Base-by-base conservation (phyloP, 2,888 invertebrate species). In the Diarsia dahlii region DNA sequence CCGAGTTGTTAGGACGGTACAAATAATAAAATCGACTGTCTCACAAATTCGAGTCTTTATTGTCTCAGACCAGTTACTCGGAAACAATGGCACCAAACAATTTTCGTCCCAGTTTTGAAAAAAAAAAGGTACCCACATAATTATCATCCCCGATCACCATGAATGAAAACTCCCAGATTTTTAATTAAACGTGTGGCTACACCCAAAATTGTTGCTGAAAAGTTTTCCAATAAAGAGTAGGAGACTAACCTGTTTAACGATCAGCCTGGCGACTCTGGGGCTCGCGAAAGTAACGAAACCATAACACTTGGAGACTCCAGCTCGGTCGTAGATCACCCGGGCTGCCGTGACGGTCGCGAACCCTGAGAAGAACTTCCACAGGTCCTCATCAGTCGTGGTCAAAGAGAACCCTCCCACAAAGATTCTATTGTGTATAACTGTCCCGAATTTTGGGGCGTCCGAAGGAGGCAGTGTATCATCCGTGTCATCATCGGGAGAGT, bases 321-420 rank as follows among this genome's bases (percentile, higher is more conserved):
- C 99, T 89, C 99, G 97, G 94, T 99, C 99, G 89, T 98, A 98
- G 85, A 99, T 99, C 87, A 99, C 99, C 96, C 99, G 99, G 71
- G 99, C 99, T 66, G 99, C 98, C 87, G 98, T 99, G 56, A 99
- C 98, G 71, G 98, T 98, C 71, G 99, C 99, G 90, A 98, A 98
- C 69, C 98, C 97, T 81, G 99, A 98, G 95, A 99, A 99, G 85
- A 99, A 98, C 93, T 98, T 98, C 95, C 98, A 98, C 85, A 99
- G 96, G 92, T 99, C 99, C 73, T 98, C 98, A 95, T 99, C 99
- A 68, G 99, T 99, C 65, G 99, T 99, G 91, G 98, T 99, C 90
- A 99, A 97, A 75, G 99, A 98, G 91, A 99, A 99, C 45, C 99
- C 99, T 76, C 99, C 99, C 71, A 99, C 99, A 95, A 99, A 99